Evolutionary conservation across 2,113 vertebrate genomes (phyloP), one percentile per base, ranked within the genome.

Genomic region (Actenoides lindsayi): DNA sequence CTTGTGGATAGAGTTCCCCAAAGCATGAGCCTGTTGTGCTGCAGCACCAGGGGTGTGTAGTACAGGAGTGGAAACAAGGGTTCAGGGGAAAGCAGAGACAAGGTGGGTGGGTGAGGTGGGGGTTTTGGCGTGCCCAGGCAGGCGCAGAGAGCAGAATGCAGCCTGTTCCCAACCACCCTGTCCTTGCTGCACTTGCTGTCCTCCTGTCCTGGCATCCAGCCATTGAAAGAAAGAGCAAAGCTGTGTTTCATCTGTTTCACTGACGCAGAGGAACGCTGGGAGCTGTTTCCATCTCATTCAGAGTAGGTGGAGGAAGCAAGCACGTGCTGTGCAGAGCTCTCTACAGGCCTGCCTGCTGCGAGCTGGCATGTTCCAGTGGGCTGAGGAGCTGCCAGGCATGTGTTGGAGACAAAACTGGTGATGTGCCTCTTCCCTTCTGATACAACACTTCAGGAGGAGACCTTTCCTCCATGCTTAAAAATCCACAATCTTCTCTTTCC

Each of bases 271-370:
- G 65, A 84, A 68, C 1, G 16, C 76, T 54, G 39, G 94, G 87
- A 96, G 92, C 88, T 93, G 89, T 85, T 86, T 91, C 71, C 90
- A 87, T 94, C 92, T 95, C 54, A 0, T 10, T 88, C 42, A 15
- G 94, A 96, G 94, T 94, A 91, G 96, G 93, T 92, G 96, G 92
- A 88, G 93, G 87, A 96, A 94, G 63, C 94, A 85, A 87, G 93
- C 50, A 84, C 23, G 18, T 95, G 92, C 92, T 83, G 83, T 83
- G 89, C 11, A 13, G 86, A 82, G 85, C 33, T 95, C 77, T 91
- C 12, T 1, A n/a, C 85, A 87, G 90, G 82, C 90, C 93, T 96
- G 81, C 84, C 92, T 92, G 94, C 95, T 92, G 83, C 21, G 16
- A 67, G 90, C 94, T 88, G 31, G 19, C 4, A 3, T 96, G 85